phyloP scores from a whole-genome alignment of 2,113 vertebrate genomes.

The Pipa parva region DNA sequence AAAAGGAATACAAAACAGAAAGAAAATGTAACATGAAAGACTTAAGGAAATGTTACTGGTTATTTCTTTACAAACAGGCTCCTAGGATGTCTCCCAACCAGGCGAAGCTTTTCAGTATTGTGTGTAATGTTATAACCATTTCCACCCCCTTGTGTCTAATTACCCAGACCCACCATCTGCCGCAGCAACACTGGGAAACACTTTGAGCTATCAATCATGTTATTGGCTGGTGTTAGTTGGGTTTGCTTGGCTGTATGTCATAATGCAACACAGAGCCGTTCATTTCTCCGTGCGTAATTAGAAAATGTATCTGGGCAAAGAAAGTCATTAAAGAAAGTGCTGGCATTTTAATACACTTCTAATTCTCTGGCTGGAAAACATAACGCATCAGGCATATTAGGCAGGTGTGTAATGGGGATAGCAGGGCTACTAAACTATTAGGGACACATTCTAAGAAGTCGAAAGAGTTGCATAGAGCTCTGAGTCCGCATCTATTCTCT shows the following conservation, averaged over 20 bases:
- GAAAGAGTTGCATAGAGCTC: too few species aligned
- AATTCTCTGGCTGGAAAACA: neutral
- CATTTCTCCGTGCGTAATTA: constrained; percentile 36
- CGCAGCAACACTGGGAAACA: constrained; percentile 24
- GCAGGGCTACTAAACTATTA: too few species aligned
- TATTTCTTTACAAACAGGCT: neutral
- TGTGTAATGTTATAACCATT: constrained; percentile 29
- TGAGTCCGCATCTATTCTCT: too few species aligned
- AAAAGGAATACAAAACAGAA: neutral
- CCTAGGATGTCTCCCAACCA: constrained; percentile 5
- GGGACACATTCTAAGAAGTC: too few species aligned
- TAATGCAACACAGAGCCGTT: constrained; percentile 15
- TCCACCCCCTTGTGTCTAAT: constrained; percentile 39
- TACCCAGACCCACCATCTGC: constrained; percentile 39
- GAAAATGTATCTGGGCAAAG: constrained; percentile 14
- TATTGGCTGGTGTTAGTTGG: constrained; percentile 23
- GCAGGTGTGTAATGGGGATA: too few species aligned
- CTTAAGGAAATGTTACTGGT: neutral
- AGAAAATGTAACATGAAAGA: neutral
- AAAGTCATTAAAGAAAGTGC: neutral
- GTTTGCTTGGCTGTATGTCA: constrained; percentile 19
- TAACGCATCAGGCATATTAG: too few species aligned
- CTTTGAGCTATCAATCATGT: constrained; percentile 25
- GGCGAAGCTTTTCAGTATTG: neutral
- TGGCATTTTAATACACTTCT: constrained; percentile 13